Conservation (phyloP, 2,797 vertebrate species). For the Gallirallus australis region DNA sequence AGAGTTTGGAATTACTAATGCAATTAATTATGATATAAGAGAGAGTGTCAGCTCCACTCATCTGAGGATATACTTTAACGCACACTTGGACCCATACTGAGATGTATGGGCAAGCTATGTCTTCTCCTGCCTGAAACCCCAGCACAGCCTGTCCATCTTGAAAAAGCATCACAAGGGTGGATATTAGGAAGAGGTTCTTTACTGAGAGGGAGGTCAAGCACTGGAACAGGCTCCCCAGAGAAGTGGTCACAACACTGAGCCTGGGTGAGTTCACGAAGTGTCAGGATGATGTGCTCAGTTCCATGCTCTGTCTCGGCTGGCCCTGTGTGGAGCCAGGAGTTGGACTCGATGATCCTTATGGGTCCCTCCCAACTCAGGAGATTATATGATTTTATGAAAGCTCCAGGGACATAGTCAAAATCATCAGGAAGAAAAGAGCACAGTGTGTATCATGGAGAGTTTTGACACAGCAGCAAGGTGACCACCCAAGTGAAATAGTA, state of each 20-base stretch:
- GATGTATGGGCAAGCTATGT: neutral
- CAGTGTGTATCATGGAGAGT: neutral
- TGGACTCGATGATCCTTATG: no score
- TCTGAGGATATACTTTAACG: neutral
- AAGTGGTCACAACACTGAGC: no score
- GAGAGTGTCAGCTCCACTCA: neutral
- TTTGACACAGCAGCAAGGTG: neutral
- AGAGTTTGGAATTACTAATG: slow-evolving; percentile 3
- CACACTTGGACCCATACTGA: neutral
- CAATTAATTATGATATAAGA: slow-evolving; percentile 49
- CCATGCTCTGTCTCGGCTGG: no score
- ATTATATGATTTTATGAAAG: neutral
- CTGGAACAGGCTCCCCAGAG: no score
- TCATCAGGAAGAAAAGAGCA: neutral
- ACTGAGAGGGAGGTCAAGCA: no score
- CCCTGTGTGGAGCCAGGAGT: no score
- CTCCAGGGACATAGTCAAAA: neutral
- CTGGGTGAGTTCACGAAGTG: no score
- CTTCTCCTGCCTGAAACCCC: neutral
- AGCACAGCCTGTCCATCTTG: neutral
- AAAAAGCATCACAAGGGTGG: neutral
- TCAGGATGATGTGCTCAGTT: no score
- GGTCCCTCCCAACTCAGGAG: no score
- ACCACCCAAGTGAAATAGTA: neutral
- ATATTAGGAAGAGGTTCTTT: no score